Base-by-base conservation (phyloP, 2,888 invertebrate genomes). In the Ctena decussata region DNA sequence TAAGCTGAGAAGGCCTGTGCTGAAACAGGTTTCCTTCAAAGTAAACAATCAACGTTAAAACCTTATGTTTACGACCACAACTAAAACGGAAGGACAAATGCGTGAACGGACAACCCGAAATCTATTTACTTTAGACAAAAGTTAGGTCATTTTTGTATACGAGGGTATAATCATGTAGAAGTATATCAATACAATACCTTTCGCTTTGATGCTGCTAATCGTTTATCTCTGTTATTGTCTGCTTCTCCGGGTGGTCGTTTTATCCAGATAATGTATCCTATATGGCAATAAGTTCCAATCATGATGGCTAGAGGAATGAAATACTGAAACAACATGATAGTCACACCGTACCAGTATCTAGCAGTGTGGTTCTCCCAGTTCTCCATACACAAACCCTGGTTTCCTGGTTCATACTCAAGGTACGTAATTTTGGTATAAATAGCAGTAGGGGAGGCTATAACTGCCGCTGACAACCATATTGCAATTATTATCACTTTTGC, bases 221-320 rank as follows among this genome's bases (percentile, higher is more conserved):
- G 96, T 88, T 97, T 97, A 96, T 98, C 98, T 53, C 98, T 96
- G 6, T 97, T 97, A 84, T 97, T 97, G 94, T 98, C 98, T 0
- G 98, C 98, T 95, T 98, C 98, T 0, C 98, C 98, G 0, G 98
- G 98, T 15, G 98, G 97, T 57, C 97, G 96, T 89, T 98, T 97
- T 27, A 98, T 98, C 98, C 98, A 98, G 57, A 98, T 98, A 24
- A 98, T 97, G 71, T 97, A 96, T 0, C 98, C 98, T 85, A 99
- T 98, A 91, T 98, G 97, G 0, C 97, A 97, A 95, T 98, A 98
- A 0, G 98, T 98, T 95, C 97, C 97, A 81, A 98, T 96, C 57
- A 99, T 97, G 57, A 98, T 98, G 30, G 97, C 95, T 85, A 98
- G 96, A 0, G 98, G 98, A 87, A 98, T 96, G 84, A 98, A 97